phyloP scores from a whole-genome alignment of 2,888 invertebrate genomes.

The Clistopyga incitator region DNA sequence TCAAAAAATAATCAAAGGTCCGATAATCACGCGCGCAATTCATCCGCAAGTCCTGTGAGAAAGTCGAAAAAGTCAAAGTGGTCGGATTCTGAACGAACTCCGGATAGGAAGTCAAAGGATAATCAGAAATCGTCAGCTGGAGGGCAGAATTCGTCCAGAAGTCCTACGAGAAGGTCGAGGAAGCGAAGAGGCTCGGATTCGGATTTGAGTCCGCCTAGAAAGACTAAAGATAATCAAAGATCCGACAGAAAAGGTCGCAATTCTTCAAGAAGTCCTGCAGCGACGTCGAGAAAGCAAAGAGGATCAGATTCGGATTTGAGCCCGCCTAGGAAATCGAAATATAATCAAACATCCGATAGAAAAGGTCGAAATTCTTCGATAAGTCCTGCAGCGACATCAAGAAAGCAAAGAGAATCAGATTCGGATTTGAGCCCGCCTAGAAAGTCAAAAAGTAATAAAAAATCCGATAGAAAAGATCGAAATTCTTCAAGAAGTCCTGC shows the following conservation, averaged over 20 bases:
- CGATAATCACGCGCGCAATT: slow-evolving; percentile 32
- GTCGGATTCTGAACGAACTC: slow-evolving; percentile 66
- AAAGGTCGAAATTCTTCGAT: background rate
- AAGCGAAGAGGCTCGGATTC: slow-evolving; percentile 53
- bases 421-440: slow-evolving; percentile 67
- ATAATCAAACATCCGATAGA: slow-evolving; percentile 31
- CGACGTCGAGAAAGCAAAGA: slow-evolving; percentile 46
- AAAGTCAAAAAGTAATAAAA: slow-evolving; percentile 33
- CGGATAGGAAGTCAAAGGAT: slow-evolving; percentile 55
- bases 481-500: slow-evolving; percentile 1
- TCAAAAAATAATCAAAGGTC: slow-evolving; percentile 22
- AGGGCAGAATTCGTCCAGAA: too few relatives aligned
- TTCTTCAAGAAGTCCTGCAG: slow-evolving; percentile 2
- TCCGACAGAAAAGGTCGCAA: slow-evolving; percentile 25
- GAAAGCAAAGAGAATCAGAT: slow-evolving; percentile 67
- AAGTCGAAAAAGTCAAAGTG: slow-evolving; percentile 62
- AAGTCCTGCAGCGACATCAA: background rate
- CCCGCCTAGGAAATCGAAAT: slow-evolving; percentile 59
- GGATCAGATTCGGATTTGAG: slow-evolving; percentile 66
- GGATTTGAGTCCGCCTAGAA: slow-evolving; percentile 71
- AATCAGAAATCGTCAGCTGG: too few relatives aligned
- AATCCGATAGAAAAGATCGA: slow-evolving; percentile 41
- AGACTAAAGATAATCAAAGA: slow-evolving; percentile 56
- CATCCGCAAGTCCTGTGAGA: background rate
- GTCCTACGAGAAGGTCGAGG: too few relatives aligned